phyloP scores from a whole-genome alignment of 2,797 vertebrate genomes.

The Thaleichthys pacificus region DNA sequence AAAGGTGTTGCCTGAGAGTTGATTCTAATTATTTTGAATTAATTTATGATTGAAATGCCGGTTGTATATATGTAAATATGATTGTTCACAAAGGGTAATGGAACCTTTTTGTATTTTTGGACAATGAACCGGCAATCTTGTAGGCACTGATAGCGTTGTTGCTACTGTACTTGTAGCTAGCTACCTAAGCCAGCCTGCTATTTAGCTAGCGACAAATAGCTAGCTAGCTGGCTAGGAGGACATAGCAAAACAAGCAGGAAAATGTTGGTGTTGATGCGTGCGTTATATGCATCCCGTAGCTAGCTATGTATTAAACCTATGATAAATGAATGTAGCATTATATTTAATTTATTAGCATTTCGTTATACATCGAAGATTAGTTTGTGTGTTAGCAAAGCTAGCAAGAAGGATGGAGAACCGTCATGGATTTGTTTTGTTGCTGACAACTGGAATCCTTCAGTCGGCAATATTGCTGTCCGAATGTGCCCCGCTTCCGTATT shows the following conservation, averaged over 20 bases:
- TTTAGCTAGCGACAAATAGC: slow-evolving; percentile 32
- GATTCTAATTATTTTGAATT: slow-evolving; percentile 36
- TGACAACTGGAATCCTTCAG: slow-evolving; percentile 64
- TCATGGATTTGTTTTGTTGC: slow-evolving; percentile 68
- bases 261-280: slow-evolving; percentile 32
- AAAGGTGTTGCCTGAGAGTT: slow-evolving; percentile 65
- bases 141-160: slow-evolving; percentile 41
- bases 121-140: slow-evolving; percentile 39
- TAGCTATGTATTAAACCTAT: neutral
- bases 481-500: slow-evolving; percentile 68
- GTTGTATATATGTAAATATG: slow-evolving; percentile 35
- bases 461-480: slow-evolving; percentile 57
- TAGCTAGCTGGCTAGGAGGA: slow-evolving; percentile 55
- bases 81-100: slow-evolving; percentile 42
- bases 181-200: slow-evolving; percentile 47
- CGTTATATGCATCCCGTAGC: slow-evolving; percentile 25
- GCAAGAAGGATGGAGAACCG: slow-evolving; percentile 68
- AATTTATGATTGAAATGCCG: slow-evolving; percentile 22
- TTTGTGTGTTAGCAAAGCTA: slow-evolving; percentile 58
- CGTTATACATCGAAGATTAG: slow-evolving; percentile 43
- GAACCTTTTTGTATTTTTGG: slow-evolving; percentile 42
- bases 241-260: slow-evolving; percentile 45
- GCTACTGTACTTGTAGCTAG: slow-evolving; percentile 72
- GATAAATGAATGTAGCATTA: slow-evolving; percentile 51
- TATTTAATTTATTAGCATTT: slow-evolving; percentile 8